Evolutionary conservation across 2,888 invertebrate species (phyloP), one percentile per base, ranked within the genome.

Genomic region (Schizaphis graminum): DNA sequence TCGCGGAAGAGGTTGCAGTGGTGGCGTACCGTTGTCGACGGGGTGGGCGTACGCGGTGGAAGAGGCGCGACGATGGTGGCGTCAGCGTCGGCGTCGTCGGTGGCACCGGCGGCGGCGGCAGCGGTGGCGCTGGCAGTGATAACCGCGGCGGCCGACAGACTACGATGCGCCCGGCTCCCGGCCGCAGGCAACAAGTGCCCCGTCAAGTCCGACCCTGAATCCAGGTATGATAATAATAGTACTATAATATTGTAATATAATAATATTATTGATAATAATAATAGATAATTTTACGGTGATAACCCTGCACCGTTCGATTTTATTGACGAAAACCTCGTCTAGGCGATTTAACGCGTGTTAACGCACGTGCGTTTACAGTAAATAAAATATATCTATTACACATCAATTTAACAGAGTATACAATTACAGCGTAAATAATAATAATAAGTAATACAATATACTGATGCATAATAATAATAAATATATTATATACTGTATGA

Each of bases 141-240:
- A 94, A 94, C 94, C 90, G 90, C 94, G 90, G 94, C 86, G 94
- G 94, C 94, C 94, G 94, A 94, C 90, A 94, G 94, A 94, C 91
- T 94, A 94, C 91, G 94, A 94, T 94, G 94, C 94, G 94, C 90
- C 91, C 94, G 94, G 94, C 94, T 94, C 90, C 53, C 90, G 86
- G 94, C 94, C 94, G 94, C 90, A 94, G 94, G 94, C 94, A 94
- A 94, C 94, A 94, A 94, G 94, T 94, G 94, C 94, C 94, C 91
- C 86, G 94, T 90, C 94, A 94, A 94, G 61, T 91, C 86, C 94
- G 94, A 94, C 94, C 94, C 90, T 90, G 91, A 94, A 86, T 94
- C 53, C 89, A 93, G 94, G 94, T 94, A 94, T 86, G 94, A 86
- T 49, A 49, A 86, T 91, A 28, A 93, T 85, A 85, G 47, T 57